Base-by-base conservation (phyloP, 2,113 vertebrate genomes). In the Hippoglossus stenolepis region DNA sequence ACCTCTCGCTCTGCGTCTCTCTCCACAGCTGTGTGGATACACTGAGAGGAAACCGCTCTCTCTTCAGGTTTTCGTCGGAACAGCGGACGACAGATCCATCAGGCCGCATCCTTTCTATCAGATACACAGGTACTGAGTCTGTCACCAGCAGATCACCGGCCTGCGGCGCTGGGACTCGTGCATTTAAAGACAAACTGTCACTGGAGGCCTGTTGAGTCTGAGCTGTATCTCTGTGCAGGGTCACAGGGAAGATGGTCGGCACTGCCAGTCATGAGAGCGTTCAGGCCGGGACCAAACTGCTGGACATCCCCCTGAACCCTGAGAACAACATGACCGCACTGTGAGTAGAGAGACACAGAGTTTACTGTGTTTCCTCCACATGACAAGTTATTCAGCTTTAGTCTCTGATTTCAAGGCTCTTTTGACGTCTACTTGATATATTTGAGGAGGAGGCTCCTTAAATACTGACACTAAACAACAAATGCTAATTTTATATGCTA, bases 261-360 rank as follows among this genome's bases (percentile, higher is more conserved):
- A 98, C 96, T 0, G 94, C 96, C 28, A 97, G 96, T 90, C 96
- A 97, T 1, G 97, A 98, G 89, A 96, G 96, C 2, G 92, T 97
- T 9, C 95, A 96, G 90, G 95, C 91, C 11, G 96, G 96, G 7
- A 98, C 96, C 87, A 98, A 98, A 84, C 86, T 98, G 57, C 80
- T 98, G 73, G 97, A 98, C 84, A 97, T 98, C 85, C 96, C 96
- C 1, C 90, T 98, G 65, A 95, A 93, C 63, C 96, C 96, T 0
- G 97, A 98, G 83, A 97, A 96, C 92, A 96, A 95, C 91, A 98
- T 98, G 97, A 96, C 95, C 0, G 97, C 96, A 59, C 96, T 96
- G 97, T 98, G 89, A 96, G 96, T 79, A 10, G 20, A 2, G 20
- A 49, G 4, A 47, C 45, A 14, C 45, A 38, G 28, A 31, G 35